phyloP scores from a whole-genome alignment of 2,113 vertebrate species.

The Thunnus maccoyii region DNA sequence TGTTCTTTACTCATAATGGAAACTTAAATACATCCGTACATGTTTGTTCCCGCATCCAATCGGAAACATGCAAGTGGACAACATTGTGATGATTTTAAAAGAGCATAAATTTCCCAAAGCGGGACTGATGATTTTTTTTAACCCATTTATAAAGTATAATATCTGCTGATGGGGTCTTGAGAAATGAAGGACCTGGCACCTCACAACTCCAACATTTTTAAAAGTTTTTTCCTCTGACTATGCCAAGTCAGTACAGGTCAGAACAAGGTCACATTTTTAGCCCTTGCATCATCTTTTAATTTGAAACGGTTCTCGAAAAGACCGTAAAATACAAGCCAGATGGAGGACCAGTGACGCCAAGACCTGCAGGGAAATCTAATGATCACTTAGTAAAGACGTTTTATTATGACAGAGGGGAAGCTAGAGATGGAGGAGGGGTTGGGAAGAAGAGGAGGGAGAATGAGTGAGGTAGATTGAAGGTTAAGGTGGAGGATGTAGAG shows the following conservation, averaged over 20 bases:
- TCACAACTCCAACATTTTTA: background rate
- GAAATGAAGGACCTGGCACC: background rate
- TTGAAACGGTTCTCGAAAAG: slow-evolving; percentile 9
- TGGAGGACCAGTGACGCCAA: slow-evolving; percentile 13
- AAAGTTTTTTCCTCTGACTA: background rate
- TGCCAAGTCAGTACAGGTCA: slow-evolving; percentile 16
- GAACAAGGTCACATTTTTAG: slow-evolving; percentile 13
- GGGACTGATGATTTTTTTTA: background rate
- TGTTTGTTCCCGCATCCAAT: no score
- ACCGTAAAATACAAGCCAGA: slow-evolving; percentile 39
- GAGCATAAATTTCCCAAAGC: background rate
- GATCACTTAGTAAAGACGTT: slow-evolving; percentile 19
- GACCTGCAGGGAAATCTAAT: slow-evolving; percentile 17
- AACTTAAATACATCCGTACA: no score
- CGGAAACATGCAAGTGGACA: no score
- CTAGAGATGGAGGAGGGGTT: background rate
- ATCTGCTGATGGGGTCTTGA: background rate
- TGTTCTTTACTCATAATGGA: no score
- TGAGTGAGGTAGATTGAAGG: slow-evolving; percentile 7
- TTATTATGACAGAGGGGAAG: slow-evolving; percentile 18
- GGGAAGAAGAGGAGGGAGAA: background rate
- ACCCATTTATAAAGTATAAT: background rate
- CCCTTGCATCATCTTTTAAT: slow-evolving; percentile 8
- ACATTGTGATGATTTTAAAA: no score
- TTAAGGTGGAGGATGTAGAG: slow-evolving; percentile 9